These are phyloP conservation scores for Onchidella celtica DNA, from an alignment of 2,888 invertebrate genomes.

Conservation along the genomic window DNA sequence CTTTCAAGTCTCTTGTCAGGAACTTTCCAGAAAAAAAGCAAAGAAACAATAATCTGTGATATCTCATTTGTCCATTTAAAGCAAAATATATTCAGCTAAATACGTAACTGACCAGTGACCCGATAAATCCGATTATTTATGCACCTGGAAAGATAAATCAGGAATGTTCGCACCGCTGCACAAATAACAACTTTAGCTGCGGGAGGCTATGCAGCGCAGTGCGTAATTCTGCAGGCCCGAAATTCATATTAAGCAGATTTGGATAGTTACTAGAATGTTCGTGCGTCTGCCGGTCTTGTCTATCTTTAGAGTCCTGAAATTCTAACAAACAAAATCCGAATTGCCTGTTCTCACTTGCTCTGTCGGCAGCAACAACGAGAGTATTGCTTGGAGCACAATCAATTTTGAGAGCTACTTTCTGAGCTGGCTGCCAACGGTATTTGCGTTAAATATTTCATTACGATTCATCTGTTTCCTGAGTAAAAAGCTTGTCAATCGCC, in stretches of 20 bases:
- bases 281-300: background rate
- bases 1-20: too few relatives aligned
- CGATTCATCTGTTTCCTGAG: constrained; percentile 1
- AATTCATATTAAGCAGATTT: too few relatives aligned
- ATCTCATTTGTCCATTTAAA: background rate
- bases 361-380: background rate
- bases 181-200: too few relatives aligned
- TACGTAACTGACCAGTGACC: background rate
- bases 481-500: background rate
- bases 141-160: constrained; percentile 27
- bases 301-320: background rate
- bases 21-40: background rate
- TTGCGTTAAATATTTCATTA: background rate
- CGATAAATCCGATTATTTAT: constrained; percentile 7
- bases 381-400: background rate
- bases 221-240: too few relatives aligned
- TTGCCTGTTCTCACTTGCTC: background rate
- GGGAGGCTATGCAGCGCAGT: too few relatives aligned
- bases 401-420: background rate
- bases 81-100: background rate
- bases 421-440: background rate
- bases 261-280: too few relatives aligned
- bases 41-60: background rate
- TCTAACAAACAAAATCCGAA: background rate
- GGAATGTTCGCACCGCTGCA: too few relatives aligned